These are phyloP conservation scores for Poeciliopsis retropinna DNA, from an alignment of 2,113 vertebrate species.

Conservation along the genomic window DNA sequence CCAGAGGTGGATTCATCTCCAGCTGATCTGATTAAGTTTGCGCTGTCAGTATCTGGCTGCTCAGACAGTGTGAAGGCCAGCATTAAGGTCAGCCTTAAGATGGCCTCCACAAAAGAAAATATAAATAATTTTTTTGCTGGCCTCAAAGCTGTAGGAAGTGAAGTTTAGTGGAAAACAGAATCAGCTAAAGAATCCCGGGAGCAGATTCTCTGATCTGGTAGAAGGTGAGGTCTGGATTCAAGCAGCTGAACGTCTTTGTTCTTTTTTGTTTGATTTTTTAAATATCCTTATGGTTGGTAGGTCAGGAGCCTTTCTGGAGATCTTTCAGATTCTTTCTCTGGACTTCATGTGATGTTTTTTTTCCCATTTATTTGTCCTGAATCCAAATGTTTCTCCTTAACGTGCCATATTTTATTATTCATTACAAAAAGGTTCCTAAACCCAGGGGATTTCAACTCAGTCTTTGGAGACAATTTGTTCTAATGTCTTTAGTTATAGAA, in stretches of 20 bases:
- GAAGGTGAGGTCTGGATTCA: not conserved
- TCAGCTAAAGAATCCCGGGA: not conserved
- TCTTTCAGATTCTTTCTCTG: not conserved
- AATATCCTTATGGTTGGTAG: not conserved
- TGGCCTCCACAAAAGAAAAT: not conserved
- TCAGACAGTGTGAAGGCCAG: not conserved
- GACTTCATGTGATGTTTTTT: not conserved
- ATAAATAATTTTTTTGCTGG: not conserved
- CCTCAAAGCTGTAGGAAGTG: not conserved
- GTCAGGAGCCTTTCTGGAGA: not conserved
- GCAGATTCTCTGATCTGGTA: not conserved
- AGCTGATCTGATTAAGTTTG: not conserved
- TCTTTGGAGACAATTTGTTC: too few species aligned
- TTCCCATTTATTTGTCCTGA: not conserved
- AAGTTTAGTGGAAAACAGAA: not conserved
- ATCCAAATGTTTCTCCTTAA: not conserved
- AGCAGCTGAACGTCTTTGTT: not conserved
- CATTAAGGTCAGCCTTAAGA: not conserved
- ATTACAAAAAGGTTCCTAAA: not conserved
- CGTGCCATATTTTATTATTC: not conserved
- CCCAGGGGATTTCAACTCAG: too few species aligned
- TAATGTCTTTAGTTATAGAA: too few species aligned
- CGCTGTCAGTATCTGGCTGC: not conserved
- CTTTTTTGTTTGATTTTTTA: not conserved
- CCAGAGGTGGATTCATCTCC: not conserved